phyloP scores from a whole-genome alignment of 2,888 invertebrate genomes.

The Homarus gammarus region DNA sequence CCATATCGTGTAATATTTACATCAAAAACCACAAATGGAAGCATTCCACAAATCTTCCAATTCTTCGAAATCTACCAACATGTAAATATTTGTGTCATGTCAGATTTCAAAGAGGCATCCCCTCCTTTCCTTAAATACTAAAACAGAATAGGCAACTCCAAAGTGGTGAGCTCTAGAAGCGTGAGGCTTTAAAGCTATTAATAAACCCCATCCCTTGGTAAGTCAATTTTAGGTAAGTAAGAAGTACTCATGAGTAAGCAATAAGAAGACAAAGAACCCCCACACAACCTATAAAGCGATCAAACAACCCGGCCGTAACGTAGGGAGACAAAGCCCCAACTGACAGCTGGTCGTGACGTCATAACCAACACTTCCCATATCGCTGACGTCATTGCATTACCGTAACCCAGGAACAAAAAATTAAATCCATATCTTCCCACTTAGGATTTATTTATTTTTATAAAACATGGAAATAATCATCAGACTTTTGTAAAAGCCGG shows the following conservation, averaged over 20 bases:
- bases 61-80: background rate
- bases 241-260: background rate
- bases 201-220: conserved; percentile 48
- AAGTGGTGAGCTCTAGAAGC: conserved; percentile 5
- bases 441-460: too few relatives aligned
- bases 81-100: background rate
- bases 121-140: background rate
- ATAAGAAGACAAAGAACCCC: background rate
- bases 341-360: conserved; percentile 1
- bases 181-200: conserved; percentile 62
- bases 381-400: background rate
- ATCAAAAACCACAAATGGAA: background rate
- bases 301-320: background rate
- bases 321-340: background rate
- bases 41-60: background rate
- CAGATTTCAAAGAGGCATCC: background rate
- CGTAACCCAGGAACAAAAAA: too few relatives aligned
- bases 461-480: too few relatives aligned
- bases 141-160: conserved; percentile 30
- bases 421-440: too few relatives aligned
- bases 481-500: too few relatives aligned
- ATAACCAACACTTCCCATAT: background rate
- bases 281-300: background rate
- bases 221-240: conserved; percentile 7
- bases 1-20: conserved; percentile 24